Conservation (phyloP, 2,888 invertebrate genomes). For the Drosophila peninsularis region DNA sequence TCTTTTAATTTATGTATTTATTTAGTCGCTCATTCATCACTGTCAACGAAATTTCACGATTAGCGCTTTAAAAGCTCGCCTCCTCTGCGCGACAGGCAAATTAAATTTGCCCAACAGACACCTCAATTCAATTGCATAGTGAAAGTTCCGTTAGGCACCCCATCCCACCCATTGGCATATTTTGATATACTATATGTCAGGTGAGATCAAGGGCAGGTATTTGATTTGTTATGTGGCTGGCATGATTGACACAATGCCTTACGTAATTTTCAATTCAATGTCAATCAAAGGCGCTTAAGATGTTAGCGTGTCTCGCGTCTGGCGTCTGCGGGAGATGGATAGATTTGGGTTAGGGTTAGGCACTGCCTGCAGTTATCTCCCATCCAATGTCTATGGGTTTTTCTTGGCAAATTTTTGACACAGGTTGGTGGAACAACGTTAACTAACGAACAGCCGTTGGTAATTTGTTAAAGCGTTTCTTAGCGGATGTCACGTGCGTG, state of each 20-base stretch:
- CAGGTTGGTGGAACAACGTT: conserved; percentile 52
- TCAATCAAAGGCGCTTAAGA: conserved; percentile 75
- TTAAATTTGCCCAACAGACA: conserved; percentile 72
- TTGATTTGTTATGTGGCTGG: conserved; percentile 67
- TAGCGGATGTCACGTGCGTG: conserved; percentile 78
- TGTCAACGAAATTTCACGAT: conserved; percentile 54
- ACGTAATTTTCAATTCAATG: conserved; percentile 79
- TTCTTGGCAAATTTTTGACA: conserved; percentile 58
- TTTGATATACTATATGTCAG: conserved; percentile 62
- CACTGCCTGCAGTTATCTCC: neutral
- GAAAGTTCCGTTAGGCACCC: conserved; percentile 12
- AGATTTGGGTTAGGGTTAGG: conserved; percentile 1
- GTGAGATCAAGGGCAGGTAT: conserved; percentile 53
- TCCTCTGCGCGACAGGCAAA: conserved; percentile 50
- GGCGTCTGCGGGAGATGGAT: conserved; percentile 2
- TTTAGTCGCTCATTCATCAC: conserved; percentile 61
- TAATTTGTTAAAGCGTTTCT: conserved; percentile 78
- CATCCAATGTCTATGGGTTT: conserved; percentile 6
- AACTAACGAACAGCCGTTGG: conserved; percentile 66
- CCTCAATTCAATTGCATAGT: conserved; percentile 68
- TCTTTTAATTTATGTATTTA: conserved; percentile 13
- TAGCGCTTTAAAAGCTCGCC: conserved; percentile 34
- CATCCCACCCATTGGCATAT: conserved; percentile 45
- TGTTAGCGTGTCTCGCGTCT: conserved; percentile 37
- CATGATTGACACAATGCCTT: conserved; percentile 77